Base-by-base conservation (phyloP, 2,113 vertebrate species). In the Rana temporaria region DNA sequence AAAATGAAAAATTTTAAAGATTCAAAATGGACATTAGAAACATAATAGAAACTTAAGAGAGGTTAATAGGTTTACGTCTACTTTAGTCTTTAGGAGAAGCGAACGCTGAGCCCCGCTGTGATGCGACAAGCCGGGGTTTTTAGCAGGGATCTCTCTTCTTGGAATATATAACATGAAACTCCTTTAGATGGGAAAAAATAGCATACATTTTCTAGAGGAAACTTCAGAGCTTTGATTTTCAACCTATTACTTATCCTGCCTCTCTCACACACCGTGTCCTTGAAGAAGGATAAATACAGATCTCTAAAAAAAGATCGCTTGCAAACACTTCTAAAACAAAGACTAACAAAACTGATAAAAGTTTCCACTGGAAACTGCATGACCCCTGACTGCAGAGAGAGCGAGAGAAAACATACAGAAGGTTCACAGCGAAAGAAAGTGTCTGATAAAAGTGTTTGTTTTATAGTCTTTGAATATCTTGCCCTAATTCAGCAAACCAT, bases 211-310 rank as follows among this genome's bases (percentile, higher is more conserved):
- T 55, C 4, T 74, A 82, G 64, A 34, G 38, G 70, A 73, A 74
- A 65, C 38, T 55, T 63, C 69, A 66, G 79, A 74, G 38, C 38
- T 56, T 73, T 82, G 57, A 57, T 63, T 81, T 26, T 60, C 56
- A 53, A 53, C 34, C 48, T 55, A 65, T 74, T 82, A 65, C 78
- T 73, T 65, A 63, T 48, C 59, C 70, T 66, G 79, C 42, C 59
- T 64, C 26, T 82, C 68, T 81, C 79, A 65, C 69, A 74, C 70
- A 57, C 69, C 48, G 69, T 82, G 79, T 65, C 79, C 79, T 82
- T 82, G 79, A 82, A 82, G 79, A 82, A 82, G 60, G 79, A 74
- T 82, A 82, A 82, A 66, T 73, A 82, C 59, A 81, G 79, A 74
- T 82, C 70, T 82, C 70, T 73, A 65, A 73, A 74, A 82, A 73